Base-by-base conservation (phyloP, 2,888 invertebrate genomes). In the Agrochola circellaris region DNA sequence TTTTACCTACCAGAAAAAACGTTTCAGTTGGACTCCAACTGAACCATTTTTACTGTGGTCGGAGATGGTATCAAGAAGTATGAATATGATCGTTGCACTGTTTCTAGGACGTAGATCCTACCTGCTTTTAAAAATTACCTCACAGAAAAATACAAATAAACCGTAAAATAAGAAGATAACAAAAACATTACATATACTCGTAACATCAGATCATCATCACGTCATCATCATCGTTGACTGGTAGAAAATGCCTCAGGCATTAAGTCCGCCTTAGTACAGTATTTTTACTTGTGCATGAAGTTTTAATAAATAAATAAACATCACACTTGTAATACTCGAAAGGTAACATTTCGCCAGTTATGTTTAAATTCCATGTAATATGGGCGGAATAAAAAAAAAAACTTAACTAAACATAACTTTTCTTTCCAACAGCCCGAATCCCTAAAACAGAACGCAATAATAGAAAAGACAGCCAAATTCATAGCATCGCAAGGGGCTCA, bases 391-490 rank as follows among this genome's bases (percentile, higher is more conserved):
- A 1, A 51, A 51, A 51, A 20, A 51, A 48, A 51, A 51, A 48
- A 42, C 42, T 42, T 45, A 30, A 67, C 34, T 56, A n/a, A 56
- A n/a, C 5, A 23, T 26, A 58, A 20, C 11, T 0, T 9, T 54
- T 68, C 64, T 64, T 15, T 30, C 30, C 93, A 61, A 61, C 95
- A 99, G 99, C 99, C 99, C 0, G 98, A 98, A 85, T 98, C 98
- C 8, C 97, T 98, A 90, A 99, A 99, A 93, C 97, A 98, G 89
- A 98, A 99, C 93, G 98, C 98, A 23, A 98, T 99, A 82, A 99
- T 99, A 90, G 99, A 99, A 92, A 99, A 99, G 95, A 99, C 99
- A 0, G 98, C 99, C 0, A 97, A 98, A 88, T 99, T 99, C 94
- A 98, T 99, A 88, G 98, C 98, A 88, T 97, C 97, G 69, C 99